Evolutionary conservation across 1,140 invertebrate genomes (phyloP).

Genomic region (Venustaconcha ellipsiformis): DNA sequence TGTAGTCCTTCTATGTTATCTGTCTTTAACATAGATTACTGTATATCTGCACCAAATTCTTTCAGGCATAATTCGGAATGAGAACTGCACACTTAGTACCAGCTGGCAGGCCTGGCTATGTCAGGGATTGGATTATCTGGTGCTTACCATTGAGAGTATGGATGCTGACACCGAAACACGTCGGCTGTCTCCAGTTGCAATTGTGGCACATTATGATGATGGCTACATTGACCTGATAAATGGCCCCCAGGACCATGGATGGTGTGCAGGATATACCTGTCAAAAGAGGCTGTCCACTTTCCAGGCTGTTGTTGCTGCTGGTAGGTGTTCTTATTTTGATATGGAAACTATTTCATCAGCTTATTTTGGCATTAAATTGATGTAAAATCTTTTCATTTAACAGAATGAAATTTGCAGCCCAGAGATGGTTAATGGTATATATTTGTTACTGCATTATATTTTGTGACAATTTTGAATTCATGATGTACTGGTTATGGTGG

Average conservation of each 20-base stretch:
- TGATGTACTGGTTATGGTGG: no score
- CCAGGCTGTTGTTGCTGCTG: slow-evolving; percentile 48
- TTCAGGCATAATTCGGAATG: slow-evolving; percentile 52
- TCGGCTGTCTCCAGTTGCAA: slow-evolving; percentile 62
- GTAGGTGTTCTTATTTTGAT: not conserved
- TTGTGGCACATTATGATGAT: slow-evolving; percentile 39
- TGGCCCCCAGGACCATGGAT: slow-evolving; percentile 63
- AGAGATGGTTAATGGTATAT: no score
- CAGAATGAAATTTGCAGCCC: no score
- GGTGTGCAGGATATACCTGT: slow-evolving; percentile 62
- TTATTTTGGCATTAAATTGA: no score
- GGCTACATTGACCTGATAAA: slow-evolving; percentile 67
- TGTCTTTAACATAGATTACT: no score
- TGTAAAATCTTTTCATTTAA: no score
- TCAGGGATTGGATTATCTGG: slow-evolving; percentile 40
- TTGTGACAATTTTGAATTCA: no score
- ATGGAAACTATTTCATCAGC: no score
- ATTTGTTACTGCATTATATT: no score
- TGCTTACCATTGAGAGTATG: slow-evolving; percentile 65
- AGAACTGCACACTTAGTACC: slow-evolving; percentile 38
- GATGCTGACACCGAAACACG: slow-evolving; percentile 66
- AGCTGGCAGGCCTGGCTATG: slow-evolving; percentile 60
- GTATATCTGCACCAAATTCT: not conserved
- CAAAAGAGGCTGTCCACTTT: slow-evolving; percentile 64
- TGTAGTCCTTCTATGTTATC: no score